Conservation (phyloP, 2,797 vertebrate species). For the Zalophus californianus region DNA sequence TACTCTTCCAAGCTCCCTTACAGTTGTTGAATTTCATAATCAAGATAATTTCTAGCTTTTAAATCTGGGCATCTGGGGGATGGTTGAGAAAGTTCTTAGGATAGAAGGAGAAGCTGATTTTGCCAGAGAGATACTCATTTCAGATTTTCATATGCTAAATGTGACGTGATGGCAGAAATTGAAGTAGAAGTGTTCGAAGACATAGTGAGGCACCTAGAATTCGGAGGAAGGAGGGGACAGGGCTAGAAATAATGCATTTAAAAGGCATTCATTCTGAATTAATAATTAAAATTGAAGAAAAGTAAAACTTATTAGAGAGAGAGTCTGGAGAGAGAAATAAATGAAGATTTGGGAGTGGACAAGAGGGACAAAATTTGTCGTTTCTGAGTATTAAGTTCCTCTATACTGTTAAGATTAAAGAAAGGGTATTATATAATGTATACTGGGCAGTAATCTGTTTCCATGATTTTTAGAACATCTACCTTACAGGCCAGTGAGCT, state of each 20-base stretch:
- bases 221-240: neutral
- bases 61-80: neutral
- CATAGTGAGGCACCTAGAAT: neutral
- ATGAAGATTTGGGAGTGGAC: neutral
- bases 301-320: neutral
- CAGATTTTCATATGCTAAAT: neutral
- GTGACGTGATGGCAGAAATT: neutral
- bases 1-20: neutral
- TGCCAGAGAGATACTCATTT: neutral
- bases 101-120: neutral
- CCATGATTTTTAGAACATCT: neutral
- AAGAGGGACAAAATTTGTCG: neutral
- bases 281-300: neutral
- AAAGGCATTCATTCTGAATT: neutral
- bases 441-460: neutral
- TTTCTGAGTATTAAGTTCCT: neutral
- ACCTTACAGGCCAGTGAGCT: neutral
- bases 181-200: neutral
- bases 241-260: neutral
- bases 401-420: neutral
- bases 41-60: constrained; percentile 31
- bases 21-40: constrained; percentile 49
- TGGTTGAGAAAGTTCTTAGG: neutral
- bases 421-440: neutral
- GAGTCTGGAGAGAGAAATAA: constrained; percentile 3